Conservation (phyloP, 2,888 invertebrate species). For the Cephalotes varians region DNA sequence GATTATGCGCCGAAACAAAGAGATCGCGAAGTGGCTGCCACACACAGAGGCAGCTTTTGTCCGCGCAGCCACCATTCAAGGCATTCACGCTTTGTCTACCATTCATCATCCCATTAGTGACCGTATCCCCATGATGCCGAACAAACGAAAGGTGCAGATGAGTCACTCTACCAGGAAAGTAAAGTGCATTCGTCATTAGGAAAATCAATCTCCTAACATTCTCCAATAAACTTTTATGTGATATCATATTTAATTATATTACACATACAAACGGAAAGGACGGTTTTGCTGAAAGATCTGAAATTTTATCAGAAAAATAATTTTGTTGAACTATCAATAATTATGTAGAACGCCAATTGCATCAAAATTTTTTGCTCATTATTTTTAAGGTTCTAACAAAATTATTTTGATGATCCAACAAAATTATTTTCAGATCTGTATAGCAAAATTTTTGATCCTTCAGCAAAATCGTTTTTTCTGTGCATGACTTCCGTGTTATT, state of each 20-base stretch:
- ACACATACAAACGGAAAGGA: no score
- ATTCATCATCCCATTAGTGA: conserved; percentile 66
- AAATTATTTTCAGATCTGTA: no score
- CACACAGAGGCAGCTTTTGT: conserved; percentile 60
- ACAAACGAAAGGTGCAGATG: conserved; percentile 55
- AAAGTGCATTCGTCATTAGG: conserved; percentile 48
- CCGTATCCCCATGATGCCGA: conserved; percentile 59
- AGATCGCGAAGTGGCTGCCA: conserved; percentile 59
- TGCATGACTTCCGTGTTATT: neutral
- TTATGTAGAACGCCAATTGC: no score
- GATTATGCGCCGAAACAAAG: conserved; percentile 67
- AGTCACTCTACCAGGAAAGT: conserved; percentile 19
- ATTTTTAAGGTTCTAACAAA: no score
- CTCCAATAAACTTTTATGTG: neutral
- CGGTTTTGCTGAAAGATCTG: no score
- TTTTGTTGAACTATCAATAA: no score
- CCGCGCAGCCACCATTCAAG: conserved; percentile 59
- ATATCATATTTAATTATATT: conserved; percentile 7
- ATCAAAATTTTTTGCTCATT: no score
- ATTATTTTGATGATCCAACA: no score
- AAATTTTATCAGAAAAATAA: no score
- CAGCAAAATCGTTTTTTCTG: no score
- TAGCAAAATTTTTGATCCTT: no score
- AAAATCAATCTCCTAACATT: conserved; percentile 6
- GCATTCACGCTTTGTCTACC: conserved; percentile 62